Percentiles rank a stretch among this genome's conserved stretches.
Evolutionary conservation across 2,113 vertebrate genomes (phyloP).

Genomic region (Hemichromis elongatus): DNA sequence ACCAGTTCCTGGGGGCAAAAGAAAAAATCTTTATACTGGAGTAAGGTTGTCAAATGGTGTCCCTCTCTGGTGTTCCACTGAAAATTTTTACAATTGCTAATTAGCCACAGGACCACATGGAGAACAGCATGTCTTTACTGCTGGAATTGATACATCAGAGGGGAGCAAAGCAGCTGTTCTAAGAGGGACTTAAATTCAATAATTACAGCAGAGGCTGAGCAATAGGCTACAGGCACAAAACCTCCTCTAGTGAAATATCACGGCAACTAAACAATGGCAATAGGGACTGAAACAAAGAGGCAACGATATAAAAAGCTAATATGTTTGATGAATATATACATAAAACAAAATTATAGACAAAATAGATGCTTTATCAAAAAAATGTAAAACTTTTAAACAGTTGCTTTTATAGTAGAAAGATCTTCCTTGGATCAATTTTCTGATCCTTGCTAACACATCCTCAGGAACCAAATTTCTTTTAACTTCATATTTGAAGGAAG

Average conservation of each 20-base stretch:
- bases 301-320: not conserved
- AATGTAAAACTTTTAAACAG: not conserved
- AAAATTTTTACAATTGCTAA: conserved; percentile 34
- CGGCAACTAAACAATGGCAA: not conserved
- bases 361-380: not conserved
- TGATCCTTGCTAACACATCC: not conserved
- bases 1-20: not conserved
- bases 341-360: not conserved
- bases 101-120: conserved; percentile 43
- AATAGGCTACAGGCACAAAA: not conserved
- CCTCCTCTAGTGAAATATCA: not conserved
- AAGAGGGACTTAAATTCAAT: conserved; percentile 19
- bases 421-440: not conserved
- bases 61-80: conserved; percentile 16
- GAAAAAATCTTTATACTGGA: conserved; percentile 12
- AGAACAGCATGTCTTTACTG: conserved; percentile 28
- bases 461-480: not conserved
- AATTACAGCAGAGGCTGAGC: conserved; percentile 20
- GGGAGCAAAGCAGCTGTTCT: conserved; percentile 22
- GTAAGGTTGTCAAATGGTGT: conserved; percentile 9
- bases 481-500: not conserved
- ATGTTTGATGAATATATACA: not conserved
- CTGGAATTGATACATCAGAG: conserved; percentile 38
- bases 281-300: not conserved
- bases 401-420: not conserved